Base-by-base conservation (phyloP, 2,113 vertebrate genomes). In the Takifugu flavidus region DNA sequence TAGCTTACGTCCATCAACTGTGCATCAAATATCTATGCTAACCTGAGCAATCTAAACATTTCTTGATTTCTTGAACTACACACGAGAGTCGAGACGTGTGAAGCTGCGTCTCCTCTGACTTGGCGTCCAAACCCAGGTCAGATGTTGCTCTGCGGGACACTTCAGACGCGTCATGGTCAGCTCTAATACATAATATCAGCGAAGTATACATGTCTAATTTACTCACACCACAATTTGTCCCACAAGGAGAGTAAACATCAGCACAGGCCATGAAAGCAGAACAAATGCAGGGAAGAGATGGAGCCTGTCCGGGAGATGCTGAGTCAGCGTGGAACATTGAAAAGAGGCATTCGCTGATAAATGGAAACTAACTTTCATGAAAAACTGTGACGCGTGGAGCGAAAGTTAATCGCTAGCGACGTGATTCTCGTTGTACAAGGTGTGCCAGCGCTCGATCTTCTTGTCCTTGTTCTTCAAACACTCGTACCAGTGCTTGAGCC, bases 391-490 rank as follows among this genome's bases (percentile, higher is more conserved):
- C 42, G 34, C 49, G 26, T 25, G 0, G 2, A 12, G 14, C 14
- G 1, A 15, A 25, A 47, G 55, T 89, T 94, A 98, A 77, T 98
- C 96, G 0, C 96, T 98, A 1, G 94, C 85, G 25, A 94, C 77
- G 0, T 95, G 95, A 83, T 92, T 95, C 86, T 96, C 95, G 0
- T 94, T 95, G 25, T 94, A 80, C 61, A 99, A 89, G 61, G 95
- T 95, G 86, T 99, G 97, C 97, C 97, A 99, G 77, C 96, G 96
- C 74, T 99, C 96, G 0, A 98, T 97, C 89, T 90, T 96, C 94
- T 98, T 97, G 88, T 99, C 96, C 84, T 98, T 98, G 90, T 99
- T 99, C 89, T 98, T 99, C 87, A 99, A 67, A 51, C 96, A 98
- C 77, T 98, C 96, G 0, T 98, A 99, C 96, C 96, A 99, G 88